Conservation (phyloP, 2,113 vertebrate genomes). For the Ibidorhyncha struthersii region DNA sequence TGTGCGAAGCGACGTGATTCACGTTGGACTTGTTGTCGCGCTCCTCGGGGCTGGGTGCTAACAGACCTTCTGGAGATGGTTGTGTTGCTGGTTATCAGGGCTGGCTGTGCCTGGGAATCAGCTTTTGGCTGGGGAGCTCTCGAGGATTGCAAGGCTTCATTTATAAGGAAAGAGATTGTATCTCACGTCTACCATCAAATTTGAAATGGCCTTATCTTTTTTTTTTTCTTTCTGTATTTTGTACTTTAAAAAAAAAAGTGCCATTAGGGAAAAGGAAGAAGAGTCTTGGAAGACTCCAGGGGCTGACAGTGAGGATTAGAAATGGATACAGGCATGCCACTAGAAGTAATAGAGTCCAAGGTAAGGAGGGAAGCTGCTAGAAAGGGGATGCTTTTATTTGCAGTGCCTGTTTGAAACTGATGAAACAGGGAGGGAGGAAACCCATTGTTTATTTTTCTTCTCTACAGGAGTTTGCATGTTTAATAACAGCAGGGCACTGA, state of each 20-base stretch:
- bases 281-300: neutral
- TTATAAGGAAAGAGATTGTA: neutral
- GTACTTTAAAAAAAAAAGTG: neutral
- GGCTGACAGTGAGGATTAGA: neutral
- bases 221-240: neutral
- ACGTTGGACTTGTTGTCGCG: accelerated
- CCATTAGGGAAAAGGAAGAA: neutral
- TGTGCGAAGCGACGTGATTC: neutral
- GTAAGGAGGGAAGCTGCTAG: neutral
- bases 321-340: neutral
- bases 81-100: accelerated
- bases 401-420: neutral
- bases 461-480: neutral
- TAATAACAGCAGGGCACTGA: neutral
- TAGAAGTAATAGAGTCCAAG: neutral
- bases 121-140: neutral
- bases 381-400: neutral
- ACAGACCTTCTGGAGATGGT: neutral
- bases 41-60: neutral
- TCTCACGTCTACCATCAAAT: neutral
- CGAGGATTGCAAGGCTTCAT: neutral
- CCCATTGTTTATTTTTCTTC: neutral
- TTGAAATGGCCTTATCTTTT: neutral
- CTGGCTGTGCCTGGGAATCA: neutral
- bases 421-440: neutral